phyloP scores from a whole-genome alignment of 2,888 invertebrate genomes.

The Asteroscopus sphinx region DNA sequence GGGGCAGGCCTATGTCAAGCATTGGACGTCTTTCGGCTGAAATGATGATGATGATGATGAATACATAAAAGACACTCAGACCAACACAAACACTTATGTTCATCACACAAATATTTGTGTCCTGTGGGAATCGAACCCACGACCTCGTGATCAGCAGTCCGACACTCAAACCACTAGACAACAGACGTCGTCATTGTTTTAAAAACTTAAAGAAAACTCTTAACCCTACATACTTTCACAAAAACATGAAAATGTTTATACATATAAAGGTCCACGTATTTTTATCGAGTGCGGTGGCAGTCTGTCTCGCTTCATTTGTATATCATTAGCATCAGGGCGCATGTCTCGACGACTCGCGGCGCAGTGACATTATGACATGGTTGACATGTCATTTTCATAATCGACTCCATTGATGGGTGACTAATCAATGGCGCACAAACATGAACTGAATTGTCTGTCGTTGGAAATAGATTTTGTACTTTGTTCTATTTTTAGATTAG shows the following conservation, averaged over 20 bases:
- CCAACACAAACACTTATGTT: too few species aligned
- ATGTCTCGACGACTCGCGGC: conserved; percentile 56
- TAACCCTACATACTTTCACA: background rate
- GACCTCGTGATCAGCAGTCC: too few species aligned
- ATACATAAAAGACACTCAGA: too few species aligned
- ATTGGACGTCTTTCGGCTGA: too few species aligned
- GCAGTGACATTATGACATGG: conserved; percentile 36
- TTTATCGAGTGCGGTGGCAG: conserved; percentile 56
- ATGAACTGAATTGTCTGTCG: conserved; percentile 25
- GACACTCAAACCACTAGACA: too few species aligned
- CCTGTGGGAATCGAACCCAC: too few species aligned
- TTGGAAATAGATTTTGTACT: conserved; percentile 6
- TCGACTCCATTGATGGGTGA: conserved; percentile 65
- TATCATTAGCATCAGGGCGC: conserved; percentile 71
- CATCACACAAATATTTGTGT: too few species aligned
- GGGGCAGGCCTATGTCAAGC: too few species aligned
- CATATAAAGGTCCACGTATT: conserved; percentile 27
- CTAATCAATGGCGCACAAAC: conserved; percentile 43
- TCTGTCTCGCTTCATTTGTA: conserved; percentile 73
- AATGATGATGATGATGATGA: too few species aligned
- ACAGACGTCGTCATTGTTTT: too few species aligned
- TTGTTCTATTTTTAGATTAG: background rate
- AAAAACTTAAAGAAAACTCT: too few species aligned
- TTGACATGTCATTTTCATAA: conserved; percentile 81
- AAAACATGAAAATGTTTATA: conserved; percentile 16